These are phyloP conservation scores for Cygnus atratus DNA, from an alignment of 2,113 vertebrate genomes.

Conservation along the genomic window DNA sequence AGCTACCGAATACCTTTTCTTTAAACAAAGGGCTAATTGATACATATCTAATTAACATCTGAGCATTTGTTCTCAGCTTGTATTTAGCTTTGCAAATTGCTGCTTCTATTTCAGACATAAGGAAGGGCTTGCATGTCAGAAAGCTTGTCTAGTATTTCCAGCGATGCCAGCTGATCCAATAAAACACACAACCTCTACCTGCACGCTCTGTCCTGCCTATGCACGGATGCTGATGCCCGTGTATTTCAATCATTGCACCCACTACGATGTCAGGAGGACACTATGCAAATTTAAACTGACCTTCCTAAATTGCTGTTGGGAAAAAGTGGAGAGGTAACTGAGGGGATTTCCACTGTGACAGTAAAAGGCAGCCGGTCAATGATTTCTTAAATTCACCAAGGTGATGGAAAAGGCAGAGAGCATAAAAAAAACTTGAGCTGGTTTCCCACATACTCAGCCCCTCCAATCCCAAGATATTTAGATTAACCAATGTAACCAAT, in stretches of 20 bases:
- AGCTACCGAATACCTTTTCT: slow-evolving; percentile 14
- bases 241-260: neutral
- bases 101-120: slow-evolving; percentile 52
- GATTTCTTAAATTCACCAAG: neutral
- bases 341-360: neutral
- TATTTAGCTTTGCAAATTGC: slow-evolving; percentile 45
- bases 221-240: too few relatives aligned
- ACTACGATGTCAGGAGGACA: neutral
- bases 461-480: neutral
- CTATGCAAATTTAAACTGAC: neutral
- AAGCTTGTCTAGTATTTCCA: neutral
- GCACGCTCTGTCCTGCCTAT: neutral
- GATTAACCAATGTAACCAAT: neutral
- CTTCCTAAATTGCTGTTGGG: neutral
- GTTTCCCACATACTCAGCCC: neutral
- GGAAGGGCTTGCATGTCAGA: neutral
- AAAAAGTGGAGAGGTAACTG: neutral
- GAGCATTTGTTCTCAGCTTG: slow-evolving; percentile 32
- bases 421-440: neutral
- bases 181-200: neutral
- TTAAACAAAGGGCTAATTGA: slow-evolving; percentile 60
- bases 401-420: neutral
- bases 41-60: slow-evolving; percentile 44
- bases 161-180: neutral
- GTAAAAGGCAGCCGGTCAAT: neutral